Conservation (phyloP, 1,140 invertebrate species). For the Adelges cooleyi region DNA sequence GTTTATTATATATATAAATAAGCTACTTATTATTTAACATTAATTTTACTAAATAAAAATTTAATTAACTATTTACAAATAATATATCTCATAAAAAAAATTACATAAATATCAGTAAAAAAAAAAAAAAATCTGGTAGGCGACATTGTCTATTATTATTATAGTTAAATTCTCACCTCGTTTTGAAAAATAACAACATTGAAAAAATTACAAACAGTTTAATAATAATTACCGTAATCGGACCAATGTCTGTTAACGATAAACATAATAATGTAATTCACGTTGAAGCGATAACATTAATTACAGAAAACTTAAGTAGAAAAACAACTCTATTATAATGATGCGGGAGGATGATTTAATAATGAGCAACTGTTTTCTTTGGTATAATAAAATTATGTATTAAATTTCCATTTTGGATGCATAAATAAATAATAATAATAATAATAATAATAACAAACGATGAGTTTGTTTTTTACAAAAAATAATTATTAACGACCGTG, state of each 20-base stretch:
- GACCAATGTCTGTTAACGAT: not conserved
- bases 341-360: not conserved
- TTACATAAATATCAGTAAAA: not conserved
- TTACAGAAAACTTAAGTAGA: not conserved
- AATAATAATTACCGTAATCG: conserved; percentile 5
- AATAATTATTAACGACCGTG: not conserved
- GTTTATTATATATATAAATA: not conserved
- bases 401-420: not conserved
- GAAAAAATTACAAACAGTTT: conserved; percentile 2
- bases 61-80: conserved; percentile 7
- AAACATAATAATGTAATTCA: conserved; percentile 1
- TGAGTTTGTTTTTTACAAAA: not conserved
- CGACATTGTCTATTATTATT: not conserved
- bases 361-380: conserved; percentile 26
- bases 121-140: conserved; percentile 15
- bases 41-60: conserved; percentile 24
- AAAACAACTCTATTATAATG: not conserved
- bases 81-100: conserved; percentile 14
- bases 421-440: conserved; percentile 9
- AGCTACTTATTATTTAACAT: conserved; percentile 18
- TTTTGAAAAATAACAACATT: conserved; percentile 6
- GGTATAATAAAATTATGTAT: conserved; percentile 16
- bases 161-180: not conserved
- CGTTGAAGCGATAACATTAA: not conserved
- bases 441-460: no score